Evolutionary conservation across 2,113 vertebrate genomes (phyloP).

Genomic region (Vulpes lagopus): DNA sequence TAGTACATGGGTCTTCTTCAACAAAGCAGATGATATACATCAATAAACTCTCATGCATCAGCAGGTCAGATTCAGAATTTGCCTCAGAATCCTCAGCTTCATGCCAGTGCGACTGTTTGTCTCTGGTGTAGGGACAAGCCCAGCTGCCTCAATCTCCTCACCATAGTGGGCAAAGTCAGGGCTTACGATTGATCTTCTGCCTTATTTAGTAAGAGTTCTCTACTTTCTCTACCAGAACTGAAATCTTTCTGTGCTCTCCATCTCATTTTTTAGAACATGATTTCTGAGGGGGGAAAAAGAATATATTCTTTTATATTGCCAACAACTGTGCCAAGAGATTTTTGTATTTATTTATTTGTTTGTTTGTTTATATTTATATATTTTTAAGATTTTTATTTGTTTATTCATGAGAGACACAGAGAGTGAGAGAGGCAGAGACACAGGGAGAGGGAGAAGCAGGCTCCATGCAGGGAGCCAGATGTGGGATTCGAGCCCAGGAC

Average conservation of each 20-base stretch:
- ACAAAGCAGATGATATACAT: too few species aligned
- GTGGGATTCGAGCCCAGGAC: too few species aligned
- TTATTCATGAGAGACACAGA: too few species aligned
- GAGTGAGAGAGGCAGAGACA: too few species aligned
- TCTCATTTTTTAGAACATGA: background rate
- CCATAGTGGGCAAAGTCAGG: fast-evolving
- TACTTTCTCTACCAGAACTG: background rate
- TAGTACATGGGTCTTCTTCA: fast-evolving
- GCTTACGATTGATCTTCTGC: fast-evolving
- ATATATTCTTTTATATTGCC: background rate
- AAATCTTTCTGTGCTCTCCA: background rate
- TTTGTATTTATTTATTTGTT: too few species aligned
- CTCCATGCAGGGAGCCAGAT: too few species aligned
- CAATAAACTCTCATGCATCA: background rate
- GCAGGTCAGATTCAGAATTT: background rate
- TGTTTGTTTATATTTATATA: too few species aligned
- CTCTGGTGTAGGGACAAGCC: background rate
- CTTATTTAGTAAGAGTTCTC: background rate
- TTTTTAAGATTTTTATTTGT: too few species aligned
- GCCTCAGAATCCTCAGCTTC: background rate
- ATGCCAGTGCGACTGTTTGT: fast-evolving
- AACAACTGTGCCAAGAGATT: background rate
- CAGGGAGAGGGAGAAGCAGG: too few species aligned
- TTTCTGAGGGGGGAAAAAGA: background rate
- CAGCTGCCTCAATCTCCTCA: background rate